Evolutionary conservation across 2,888 invertebrate species (phyloP).

Genomic region (Piscicola geometra): DNA sequence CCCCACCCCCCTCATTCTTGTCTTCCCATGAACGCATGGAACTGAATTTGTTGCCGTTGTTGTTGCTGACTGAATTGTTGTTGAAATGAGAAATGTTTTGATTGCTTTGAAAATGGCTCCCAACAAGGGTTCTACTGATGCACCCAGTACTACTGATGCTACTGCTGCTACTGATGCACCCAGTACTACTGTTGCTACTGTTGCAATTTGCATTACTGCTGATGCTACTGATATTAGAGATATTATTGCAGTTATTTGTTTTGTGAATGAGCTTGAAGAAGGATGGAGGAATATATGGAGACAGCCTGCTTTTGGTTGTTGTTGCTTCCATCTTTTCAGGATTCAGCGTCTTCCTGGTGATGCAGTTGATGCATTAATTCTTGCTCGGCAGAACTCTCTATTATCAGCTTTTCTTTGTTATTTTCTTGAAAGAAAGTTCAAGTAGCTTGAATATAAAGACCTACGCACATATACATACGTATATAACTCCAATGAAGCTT

Average conservation of each 20-base stretch:
- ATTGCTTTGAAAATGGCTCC: not conserved
- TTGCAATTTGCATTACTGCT: not conserved
- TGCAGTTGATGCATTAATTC: no score
- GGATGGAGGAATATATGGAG: no score
- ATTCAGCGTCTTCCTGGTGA: no score
- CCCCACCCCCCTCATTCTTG: not conserved
- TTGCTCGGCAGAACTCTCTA: no score
- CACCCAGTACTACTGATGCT: not conserved
- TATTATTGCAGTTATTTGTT: not conserved
- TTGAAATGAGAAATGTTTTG: not conserved
- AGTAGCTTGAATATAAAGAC: no score
- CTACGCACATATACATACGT: no score
- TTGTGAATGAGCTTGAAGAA: no score
- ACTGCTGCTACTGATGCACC: not conserved
- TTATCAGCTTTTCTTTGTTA: no score
- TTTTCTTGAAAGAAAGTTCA: no score
- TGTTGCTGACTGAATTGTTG: not conserved
- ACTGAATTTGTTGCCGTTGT: not conserved
- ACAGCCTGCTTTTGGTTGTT: no score
- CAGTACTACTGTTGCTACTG: not conserved
- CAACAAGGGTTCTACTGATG: not conserved
- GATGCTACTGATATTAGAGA: not conserved
- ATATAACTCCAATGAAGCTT: no score
- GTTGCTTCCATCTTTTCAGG: no score
- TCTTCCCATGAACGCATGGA: not conserved